These are phyloP conservation scores for Erythrocercus mccallii DNA, from an alignment of 2,113 vertebrate genomes.

Conservation along the genomic window DNA sequence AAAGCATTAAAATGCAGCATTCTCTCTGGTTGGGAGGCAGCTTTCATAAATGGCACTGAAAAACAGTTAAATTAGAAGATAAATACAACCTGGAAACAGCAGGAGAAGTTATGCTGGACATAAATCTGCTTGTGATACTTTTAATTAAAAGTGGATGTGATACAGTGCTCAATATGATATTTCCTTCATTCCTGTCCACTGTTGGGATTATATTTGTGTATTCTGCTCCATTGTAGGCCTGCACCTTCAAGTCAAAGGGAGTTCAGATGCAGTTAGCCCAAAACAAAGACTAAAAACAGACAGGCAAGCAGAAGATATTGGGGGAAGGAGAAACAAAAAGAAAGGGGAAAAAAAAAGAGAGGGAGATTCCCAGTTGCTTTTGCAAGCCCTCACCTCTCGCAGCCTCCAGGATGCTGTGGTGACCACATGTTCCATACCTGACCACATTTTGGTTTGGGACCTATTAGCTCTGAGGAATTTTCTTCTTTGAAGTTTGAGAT, in stretches of 20 bases:
- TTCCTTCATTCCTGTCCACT: not conserved
- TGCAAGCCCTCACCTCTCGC: not conserved
- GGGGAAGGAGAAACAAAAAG: not conserved
- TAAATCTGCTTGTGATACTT: slow-evolving; percentile 60
- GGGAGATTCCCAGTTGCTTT: not conserved
- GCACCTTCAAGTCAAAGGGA: not conserved
- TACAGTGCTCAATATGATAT: not conserved
- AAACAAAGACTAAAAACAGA: not conserved
- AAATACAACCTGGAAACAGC: slow-evolving; percentile 60
- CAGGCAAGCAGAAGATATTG: not conserved
- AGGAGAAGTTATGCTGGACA: slow-evolving; percentile 31
- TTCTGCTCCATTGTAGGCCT: not conserved
- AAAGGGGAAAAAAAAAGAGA: fast-evolving
- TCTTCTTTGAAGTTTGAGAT: slow-evolving; percentile 48
- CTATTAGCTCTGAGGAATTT: slow-evolving; percentile 29
- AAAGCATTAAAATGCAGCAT: slow-evolving; percentile 8
- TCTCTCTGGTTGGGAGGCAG: not conserved
- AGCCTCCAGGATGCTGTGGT: slow-evolving; percentile 19
- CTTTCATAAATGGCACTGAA: not conserved
- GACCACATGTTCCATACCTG: slow-evolving; percentile 57
- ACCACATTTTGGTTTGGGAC: slow-evolving; percentile 38
- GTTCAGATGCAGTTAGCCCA: not conserved
- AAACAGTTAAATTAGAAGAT: slow-evolving; percentile 53
- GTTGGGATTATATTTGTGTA: not conserved
- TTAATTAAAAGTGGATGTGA: slow-evolving; percentile 58